Conservation (phyloP, 2,888 invertebrate species). For the Oscheius onirici region DNA sequence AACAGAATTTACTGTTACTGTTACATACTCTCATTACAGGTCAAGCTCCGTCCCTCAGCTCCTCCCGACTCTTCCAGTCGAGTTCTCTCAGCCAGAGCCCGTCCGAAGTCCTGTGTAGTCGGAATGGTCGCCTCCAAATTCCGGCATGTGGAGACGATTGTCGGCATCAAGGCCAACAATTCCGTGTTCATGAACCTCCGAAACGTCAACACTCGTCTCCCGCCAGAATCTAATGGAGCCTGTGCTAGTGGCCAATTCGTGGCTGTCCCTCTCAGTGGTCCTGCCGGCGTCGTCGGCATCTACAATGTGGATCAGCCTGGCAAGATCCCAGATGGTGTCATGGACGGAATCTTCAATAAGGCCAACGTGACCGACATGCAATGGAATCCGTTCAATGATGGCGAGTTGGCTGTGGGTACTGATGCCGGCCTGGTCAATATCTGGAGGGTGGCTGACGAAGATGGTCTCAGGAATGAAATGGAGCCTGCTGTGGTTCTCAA, state of each 20-base stretch:
- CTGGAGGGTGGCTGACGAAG: constrained; percentile 45
- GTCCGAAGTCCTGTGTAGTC: constrained; percentile 62
- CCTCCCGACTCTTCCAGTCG: constrained; percentile 1
- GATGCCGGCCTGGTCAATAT: constrained; percentile 79
- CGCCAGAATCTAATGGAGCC: constrained; percentile 63
- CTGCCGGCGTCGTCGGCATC: constrained; percentile 88
- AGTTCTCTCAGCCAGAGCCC: constrained; percentile 33
- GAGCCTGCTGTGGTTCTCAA: constrained; percentile 46
- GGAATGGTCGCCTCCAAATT: constrained; percentile 66
- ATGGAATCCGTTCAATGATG: constrained; percentile 90
- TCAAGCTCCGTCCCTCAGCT: neutral
- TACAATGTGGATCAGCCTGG: constrained; percentile 77
- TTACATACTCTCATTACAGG: too few relatives aligned
- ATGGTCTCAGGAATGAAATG: constrained; percentile 53
- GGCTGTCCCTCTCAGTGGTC: constrained; percentile 88
- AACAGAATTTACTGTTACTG: too few relatives aligned
- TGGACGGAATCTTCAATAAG: constrained; percentile 88
- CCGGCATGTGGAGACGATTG: constrained; percentile 60
- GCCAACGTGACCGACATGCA: constrained; percentile 85
- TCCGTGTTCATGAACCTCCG: constrained; percentile 62
- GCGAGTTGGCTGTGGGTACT: constrained; percentile 81
- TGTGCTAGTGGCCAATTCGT: constrained; percentile 44
- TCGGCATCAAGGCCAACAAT: constrained; percentile 49
- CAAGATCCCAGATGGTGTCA: constrained; percentile 79
- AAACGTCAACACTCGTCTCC: constrained; percentile 66